Conservation (phyloP, 2,797 vertebrate species). For the Crenichthys baileyi region DNA sequence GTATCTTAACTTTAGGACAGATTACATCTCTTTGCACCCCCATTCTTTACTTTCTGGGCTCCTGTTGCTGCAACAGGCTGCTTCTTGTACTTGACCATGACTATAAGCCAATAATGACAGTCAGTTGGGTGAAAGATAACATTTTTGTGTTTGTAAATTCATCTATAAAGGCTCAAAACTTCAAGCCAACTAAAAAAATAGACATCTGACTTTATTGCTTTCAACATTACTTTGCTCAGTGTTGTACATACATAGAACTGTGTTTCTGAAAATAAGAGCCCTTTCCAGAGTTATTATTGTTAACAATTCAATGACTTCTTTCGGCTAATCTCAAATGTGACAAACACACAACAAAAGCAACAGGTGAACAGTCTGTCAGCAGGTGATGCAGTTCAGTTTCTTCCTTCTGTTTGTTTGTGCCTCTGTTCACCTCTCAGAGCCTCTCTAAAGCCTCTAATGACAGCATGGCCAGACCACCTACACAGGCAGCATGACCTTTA, state of each 20-base stretch:
- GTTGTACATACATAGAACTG: background rate
- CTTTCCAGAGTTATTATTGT: background rate
- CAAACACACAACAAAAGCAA: background rate
- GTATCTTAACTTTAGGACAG: conserved; percentile 22
- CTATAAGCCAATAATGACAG: conserved; percentile 24
- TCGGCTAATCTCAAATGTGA: background rate
- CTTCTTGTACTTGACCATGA: conserved; percentile 26
- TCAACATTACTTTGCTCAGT: background rate
- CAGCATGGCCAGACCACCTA: conserved; percentile 16
- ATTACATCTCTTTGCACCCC: conserved; percentile 21
- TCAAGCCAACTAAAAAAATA: background rate
- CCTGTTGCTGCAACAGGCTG: conserved; percentile 36
- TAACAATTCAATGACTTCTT: background rate
- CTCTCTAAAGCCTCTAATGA: conserved; percentile 8
- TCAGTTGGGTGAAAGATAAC: conserved; percentile 16
- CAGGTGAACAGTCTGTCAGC: conserved; percentile 2
- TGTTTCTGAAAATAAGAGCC: background rate
- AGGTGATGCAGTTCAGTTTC: conserved; percentile 5
- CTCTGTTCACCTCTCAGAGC: conserved; percentile 14
- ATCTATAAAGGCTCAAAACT: background rate
- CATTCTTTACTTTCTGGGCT: conserved; percentile 30
- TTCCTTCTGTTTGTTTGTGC: background rate
- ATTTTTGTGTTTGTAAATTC: background rate
- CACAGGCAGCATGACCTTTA: conserved; percentile 18
- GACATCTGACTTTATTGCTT: background rate